These are phyloP conservation scores for Pogoniulus pusillus DNA, from an alignment of 2,797 vertebrate species.

Conservation along the genomic window DNA sequence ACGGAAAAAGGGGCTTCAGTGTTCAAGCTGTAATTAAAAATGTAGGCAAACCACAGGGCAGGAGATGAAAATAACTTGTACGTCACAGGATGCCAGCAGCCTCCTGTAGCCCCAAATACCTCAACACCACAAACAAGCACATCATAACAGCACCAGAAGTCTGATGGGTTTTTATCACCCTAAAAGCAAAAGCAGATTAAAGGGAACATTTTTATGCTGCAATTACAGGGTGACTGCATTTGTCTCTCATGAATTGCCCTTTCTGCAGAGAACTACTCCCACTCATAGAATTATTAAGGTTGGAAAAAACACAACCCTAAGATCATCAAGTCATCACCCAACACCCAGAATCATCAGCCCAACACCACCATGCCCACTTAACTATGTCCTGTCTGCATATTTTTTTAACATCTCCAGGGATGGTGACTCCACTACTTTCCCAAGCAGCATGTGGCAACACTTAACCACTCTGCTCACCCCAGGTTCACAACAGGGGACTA, in stretches of 20 bases:
- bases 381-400: too few species aligned
- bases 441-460: too few species aligned
- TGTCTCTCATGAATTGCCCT: not conserved
- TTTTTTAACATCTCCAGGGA: too few species aligned
- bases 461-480: not conserved
- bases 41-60: not conserved
- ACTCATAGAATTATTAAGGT: too few species aligned
- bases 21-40: not conserved
- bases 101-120: not conserved
- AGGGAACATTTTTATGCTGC: not conserved
- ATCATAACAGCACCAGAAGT: not conserved
- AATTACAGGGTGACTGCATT: not conserved
- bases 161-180: not conserved
- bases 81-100: not conserved
- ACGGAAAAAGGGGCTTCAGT: not conserved
- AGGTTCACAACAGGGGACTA: rapidly evolving
- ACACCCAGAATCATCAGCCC: too few species aligned
- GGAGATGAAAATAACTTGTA: not conserved
- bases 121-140: not conserved
- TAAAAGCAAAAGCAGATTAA: not conserved
- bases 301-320: too few species aligned
- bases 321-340: too few species aligned
- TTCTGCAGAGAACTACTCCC: not conserved
- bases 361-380: too few species aligned
- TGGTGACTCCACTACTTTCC: too few species aligned